Conservation (phyloP, 2,113 vertebrate species). For the Turnix velox region DNA sequence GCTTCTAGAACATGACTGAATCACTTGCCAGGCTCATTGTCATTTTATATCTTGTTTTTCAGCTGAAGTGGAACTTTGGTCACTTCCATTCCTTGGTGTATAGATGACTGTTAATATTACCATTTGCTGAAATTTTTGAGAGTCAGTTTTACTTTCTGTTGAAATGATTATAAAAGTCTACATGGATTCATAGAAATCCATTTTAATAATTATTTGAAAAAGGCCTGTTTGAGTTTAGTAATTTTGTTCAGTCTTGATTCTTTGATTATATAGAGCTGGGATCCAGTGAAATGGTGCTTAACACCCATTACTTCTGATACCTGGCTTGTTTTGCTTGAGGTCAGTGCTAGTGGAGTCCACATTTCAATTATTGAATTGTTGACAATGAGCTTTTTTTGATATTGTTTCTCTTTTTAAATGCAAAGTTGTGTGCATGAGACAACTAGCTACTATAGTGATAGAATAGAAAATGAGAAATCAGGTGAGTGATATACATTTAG, state of each 20-base stretch:
- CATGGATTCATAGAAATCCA: neutral
- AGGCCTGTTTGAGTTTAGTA: neutral
- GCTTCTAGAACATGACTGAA: neutral
- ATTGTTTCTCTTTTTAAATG: neutral
- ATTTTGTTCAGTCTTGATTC: neutral
- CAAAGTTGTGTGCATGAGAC: neutral
- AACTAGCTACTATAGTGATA: neutral
- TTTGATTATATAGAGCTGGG: neutral
- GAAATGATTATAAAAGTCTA: neutral
- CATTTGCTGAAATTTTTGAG: neutral
- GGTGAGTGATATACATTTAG: neutral
- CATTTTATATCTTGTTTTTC: neutral
- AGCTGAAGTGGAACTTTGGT: neutral
- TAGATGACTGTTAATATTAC: neutral
- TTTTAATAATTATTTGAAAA: neutral
- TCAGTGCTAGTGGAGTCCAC: neutral
- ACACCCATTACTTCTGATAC: neutral
- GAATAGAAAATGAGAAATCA: neutral
- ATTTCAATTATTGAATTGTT: neutral
- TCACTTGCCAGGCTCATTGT: neutral
- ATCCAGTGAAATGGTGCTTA: neutral
- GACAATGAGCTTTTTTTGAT: neutral
- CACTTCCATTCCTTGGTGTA: neutral
- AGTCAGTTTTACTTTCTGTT: neutral
- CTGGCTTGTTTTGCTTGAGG: neutral